Conservation (phyloP, 1,140 invertebrate genomes). For the Adoxophyes honmai region DNA sequence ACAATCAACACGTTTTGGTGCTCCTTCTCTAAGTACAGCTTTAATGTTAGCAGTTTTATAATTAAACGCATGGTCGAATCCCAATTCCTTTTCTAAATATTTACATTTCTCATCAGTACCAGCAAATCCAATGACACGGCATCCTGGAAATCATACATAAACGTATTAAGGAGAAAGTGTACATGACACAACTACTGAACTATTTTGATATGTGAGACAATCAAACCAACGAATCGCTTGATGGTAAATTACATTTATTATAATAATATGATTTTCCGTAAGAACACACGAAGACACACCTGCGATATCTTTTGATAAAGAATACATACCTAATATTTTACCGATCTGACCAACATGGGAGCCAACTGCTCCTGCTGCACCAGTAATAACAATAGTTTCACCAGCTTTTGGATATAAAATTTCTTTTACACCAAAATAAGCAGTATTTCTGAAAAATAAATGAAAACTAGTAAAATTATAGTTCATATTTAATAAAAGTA, state of each 20-base stretch:
- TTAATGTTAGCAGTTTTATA: conserved; percentile 78
- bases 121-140: conserved; percentile 79
- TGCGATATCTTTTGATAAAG: no score
- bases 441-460: conserved; percentile 79
- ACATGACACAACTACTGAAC: no score
- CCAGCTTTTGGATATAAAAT: conserved; percentile 78
- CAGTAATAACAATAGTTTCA: conserved; percentile 79
- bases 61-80: conserved; percentile 81
- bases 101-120: conserved; percentile 80
- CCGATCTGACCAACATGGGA: conserved; percentile 81
- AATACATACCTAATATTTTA: conserved; percentile 74
- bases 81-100: conserved; percentile 79
- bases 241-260: no score
- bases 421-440: conserved; percentile 80
- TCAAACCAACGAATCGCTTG: no score
- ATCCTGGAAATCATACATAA: conserved; percentile 58
- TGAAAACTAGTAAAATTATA: no score
- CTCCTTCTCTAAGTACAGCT: conserved; percentile 76
- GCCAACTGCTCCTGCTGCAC: conserved; percentile 81
- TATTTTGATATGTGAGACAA: no score
- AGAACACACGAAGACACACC: no score
- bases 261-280: no score
- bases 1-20: conserved; percentile 83
- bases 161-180: no score
- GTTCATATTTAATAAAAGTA: no score